Evolutionary conservation across 2,888 invertebrate genomes (phyloP).

Genomic region (Eudasyphora cyanicolor): DNA sequence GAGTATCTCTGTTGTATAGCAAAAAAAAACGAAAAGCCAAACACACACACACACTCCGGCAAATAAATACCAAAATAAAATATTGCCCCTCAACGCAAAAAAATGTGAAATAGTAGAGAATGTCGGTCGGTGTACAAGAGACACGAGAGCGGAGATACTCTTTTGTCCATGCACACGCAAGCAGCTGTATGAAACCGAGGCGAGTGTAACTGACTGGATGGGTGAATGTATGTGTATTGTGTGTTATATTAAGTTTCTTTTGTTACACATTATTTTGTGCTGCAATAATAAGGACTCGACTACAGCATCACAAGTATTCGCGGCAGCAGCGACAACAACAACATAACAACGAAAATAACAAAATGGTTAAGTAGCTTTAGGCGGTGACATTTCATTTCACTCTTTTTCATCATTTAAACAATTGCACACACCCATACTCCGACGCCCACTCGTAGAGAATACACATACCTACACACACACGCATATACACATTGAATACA

Average conservation of each 20-base stretch:
- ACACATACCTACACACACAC: background rate
- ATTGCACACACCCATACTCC: background rate
- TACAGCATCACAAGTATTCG: conserved; percentile 26
- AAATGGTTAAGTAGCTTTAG: conserved; percentile 60
- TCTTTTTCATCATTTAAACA: conserved; percentile 56
- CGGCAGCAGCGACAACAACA: conserved; percentile 1
- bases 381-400: conserved; percentile 66
- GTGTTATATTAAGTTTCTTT: conserved; percentile 57
- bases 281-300: no score
- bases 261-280: conserved; percentile 44
- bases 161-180: no score
- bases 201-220: background rate
- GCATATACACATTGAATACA: background rate
- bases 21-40: conserved; percentile 2
- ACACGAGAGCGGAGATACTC: no score
- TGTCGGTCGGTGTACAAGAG: no score
- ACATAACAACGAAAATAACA: conserved; percentile 23
- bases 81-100: conserved; percentile 6
- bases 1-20: background rate
- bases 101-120: no score
- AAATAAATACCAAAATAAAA: conserved; percentile 12
- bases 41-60: background rate
- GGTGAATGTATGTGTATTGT: background rate
- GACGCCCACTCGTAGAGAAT: background rate
- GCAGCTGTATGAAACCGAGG: no score